Percentiles rank a stretch among this genome's conserved stretches.
phyloP scores from a whole-genome alignment of 1,140 invertebrate genomes.

The Philopotamus ludificatus region DNA sequence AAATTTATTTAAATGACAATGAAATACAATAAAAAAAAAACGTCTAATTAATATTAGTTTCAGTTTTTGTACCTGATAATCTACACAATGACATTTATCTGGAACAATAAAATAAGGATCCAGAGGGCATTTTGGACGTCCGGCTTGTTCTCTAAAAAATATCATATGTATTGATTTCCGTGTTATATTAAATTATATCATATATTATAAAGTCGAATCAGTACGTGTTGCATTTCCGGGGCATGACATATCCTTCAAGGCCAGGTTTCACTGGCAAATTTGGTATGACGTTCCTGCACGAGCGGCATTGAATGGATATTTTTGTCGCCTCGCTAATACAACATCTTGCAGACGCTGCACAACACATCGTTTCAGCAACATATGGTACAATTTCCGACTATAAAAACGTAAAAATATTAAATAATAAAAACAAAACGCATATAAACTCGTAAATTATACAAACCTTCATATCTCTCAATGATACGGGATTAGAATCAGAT shows the following conservation, averaged over 20 bases:
- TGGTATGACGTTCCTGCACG: slow-evolving; percentile 85
- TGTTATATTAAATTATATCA: slow-evolving; percentile 7
- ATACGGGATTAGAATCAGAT: slow-evolving; percentile 80
- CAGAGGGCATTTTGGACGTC: slow-evolving; percentile 87
- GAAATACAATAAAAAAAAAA: too few species aligned
- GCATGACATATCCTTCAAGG: slow-evolving; percentile 94
- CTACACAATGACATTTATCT: slow-evolving; percentile 96
- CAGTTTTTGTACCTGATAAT: slow-evolving; percentile 76
- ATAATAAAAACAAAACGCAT: neutral
- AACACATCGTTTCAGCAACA: slow-evolving; percentile 93
- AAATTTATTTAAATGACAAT: slow-evolving; percentile 30
- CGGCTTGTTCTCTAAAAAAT: slow-evolving; percentile 78
- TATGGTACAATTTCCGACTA: slow-evolving; percentile 91
- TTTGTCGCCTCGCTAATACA: slow-evolving; percentile 90
- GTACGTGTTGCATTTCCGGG: slow-evolving; percentile 91
- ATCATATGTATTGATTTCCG: slow-evolving; percentile 16
- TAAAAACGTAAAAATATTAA: slow-evolving; percentile 46
- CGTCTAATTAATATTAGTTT: neutral
- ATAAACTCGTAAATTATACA: neutral
- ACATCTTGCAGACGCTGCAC: slow-evolving; percentile 92
- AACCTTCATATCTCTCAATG: slow-evolving; percentile 87
- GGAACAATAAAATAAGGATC: slow-evolving; percentile 98
- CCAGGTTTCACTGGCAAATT: slow-evolving; percentile 93
- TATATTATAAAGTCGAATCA: slow-evolving; percentile 44
- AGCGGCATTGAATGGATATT: slow-evolving; percentile 94